Percentiles rank a stretch among this genome's conserved stretches.
These are phyloP conservation scores for Catostylus mosaicus DNA, from an alignment of 30 jellyfish, hydroid and myxozoan species.

Conservation along the genomic window DNA sequence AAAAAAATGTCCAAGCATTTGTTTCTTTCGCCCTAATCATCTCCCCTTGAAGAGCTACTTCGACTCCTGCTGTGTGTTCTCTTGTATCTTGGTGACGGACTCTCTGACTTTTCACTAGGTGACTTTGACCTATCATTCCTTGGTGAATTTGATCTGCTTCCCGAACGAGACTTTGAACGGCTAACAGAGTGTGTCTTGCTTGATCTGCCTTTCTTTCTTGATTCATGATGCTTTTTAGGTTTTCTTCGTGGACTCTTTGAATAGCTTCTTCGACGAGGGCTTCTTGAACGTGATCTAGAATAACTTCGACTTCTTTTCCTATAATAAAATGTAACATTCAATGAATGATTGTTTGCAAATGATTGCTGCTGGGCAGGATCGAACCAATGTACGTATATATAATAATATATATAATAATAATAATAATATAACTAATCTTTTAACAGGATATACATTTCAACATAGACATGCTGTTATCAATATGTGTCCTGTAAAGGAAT, in stretches of 20 bases:
- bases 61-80: slow-evolving; percentile 45
- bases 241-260: slow-evolving; percentile 61
- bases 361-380: too few relatives aligned
- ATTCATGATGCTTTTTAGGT: slow-evolving; percentile 13
- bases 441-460: too few relatives aligned
- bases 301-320: slow-evolving; percentile 43
- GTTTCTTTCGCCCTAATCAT: too few relatives aligned
- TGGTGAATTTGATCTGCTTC: slow-evolving; percentile 26
- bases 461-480: too few relatives aligned
- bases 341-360: too few relatives aligned
- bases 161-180: slow-evolving; percentile 60
- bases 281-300: slow-evolving; percentile 70
- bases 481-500: too few relatives aligned
- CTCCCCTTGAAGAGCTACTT: slow-evolving; percentile 35
- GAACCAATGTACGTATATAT: too few relatives aligned
- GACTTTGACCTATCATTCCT: slow-evolving; percentile 27
- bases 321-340: too few relatives aligned
- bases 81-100: slow-evolving; percentile 35
- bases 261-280: slow-evolving; percentile 66
- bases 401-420: too few relatives aligned
- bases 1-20: too few relatives aligned
- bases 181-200: slow-evolving; percentile 29
- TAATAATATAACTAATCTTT: too few relatives aligned
- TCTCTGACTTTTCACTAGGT: slow-evolving; percentile 34
- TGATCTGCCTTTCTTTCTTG: slow-evolving; percentile 2